phyloP scores from a whole-genome alignment of 2,797 vertebrate genomes.

The Anguilla obscura region DNA sequence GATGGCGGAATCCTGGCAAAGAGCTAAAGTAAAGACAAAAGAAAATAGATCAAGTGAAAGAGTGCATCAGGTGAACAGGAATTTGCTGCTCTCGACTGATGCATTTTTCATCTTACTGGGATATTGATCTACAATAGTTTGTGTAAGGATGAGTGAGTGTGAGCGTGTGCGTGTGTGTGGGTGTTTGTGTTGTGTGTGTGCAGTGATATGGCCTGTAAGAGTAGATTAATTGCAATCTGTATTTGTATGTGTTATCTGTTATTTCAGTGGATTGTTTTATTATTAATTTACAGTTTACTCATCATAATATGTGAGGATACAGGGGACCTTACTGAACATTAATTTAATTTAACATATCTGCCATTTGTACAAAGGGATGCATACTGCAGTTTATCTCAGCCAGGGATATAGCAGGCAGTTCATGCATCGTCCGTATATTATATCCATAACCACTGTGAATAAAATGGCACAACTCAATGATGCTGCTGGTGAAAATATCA shows the following conservation, averaged over 20 bases:
- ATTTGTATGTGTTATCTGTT: conserved; percentile 26
- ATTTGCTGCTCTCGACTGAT: not conserved
- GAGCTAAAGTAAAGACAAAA: conserved; percentile 30
- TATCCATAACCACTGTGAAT: too few relatives aligned
- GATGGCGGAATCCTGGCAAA: conserved; percentile 29
- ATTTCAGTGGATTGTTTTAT: too few relatives aligned
- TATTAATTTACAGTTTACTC: too few relatives aligned
- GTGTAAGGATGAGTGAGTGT: not conserved
- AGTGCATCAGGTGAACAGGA: conserved; percentile 26
- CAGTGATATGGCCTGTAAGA: not conserved
- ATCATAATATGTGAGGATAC: too few relatives aligned
- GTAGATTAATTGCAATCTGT: not conserved
- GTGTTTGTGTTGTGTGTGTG: conserved; percentile 14
- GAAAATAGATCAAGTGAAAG: conserved; percentile 33
- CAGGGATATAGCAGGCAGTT: too few relatives aligned
- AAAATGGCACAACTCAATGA: too few relatives aligned
- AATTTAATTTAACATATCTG: too few relatives aligned
- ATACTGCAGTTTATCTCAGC: too few relatives aligned
- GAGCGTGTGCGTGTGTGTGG: conserved; percentile 1
- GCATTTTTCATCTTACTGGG: not conserved
- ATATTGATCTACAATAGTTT: not conserved
- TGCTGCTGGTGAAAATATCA: too few relatives aligned
- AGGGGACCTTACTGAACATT: too few relatives aligned
- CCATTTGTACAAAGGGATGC: too few relatives aligned
- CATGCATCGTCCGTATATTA: too few relatives aligned